A percentile compares a stretch with the other conserved stretches of the same genome.
Conservation (phyloP, 2,888 invertebrate species). For the Anticlea derivata region DNA sequence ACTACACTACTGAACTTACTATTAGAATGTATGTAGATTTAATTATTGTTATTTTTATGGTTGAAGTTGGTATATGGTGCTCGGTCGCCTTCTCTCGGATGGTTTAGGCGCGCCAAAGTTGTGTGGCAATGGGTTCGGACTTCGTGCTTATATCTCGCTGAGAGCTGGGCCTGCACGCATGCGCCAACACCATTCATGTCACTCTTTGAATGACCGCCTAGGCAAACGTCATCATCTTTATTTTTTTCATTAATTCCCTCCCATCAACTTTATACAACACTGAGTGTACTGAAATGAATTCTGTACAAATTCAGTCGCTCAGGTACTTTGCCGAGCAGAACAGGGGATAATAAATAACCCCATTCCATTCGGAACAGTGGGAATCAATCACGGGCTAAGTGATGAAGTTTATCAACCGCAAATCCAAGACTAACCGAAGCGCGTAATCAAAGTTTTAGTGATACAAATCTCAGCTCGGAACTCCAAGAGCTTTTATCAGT, state of each 20-base stretch:
- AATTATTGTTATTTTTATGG: constrained; percentile 28
- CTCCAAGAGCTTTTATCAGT: too few relatives aligned
- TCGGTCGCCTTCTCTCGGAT: constrained; percentile 62
- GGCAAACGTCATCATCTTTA: constrained; percentile 58
- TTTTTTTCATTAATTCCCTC: constrained; percentile 34
- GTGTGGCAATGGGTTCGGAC: constrained; percentile 66
- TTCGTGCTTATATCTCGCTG: constrained; percentile 74
- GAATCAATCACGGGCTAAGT: constrained; percentile 29
- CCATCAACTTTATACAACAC: constrained; percentile 12
- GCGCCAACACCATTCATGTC: constrained; percentile 71
- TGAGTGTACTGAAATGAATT: constrained; percentile 11
- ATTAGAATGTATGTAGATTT: constrained; percentile 3
- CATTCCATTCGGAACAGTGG: constrained; percentile 22
- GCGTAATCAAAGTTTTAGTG: not conserved
- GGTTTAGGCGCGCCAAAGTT: constrained; percentile 79
- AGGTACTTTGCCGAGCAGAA: constrained; percentile 11
- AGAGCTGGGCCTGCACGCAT: constrained; percentile 61
- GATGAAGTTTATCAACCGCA: constrained; percentile 25
- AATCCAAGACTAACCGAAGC: not conserved
- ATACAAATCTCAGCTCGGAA: too few relatives aligned
- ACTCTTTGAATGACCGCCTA: constrained; percentile 77
- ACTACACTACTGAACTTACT: constrained; percentile 45
- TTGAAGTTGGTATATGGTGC: constrained; percentile 37
- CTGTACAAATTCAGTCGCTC: constrained; percentile 1
- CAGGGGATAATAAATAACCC: constrained; percentile 21